These are phyloP conservation scores for Chrysina gloriosa DNA, from an alignment of 2,888 invertebrate species.

Conservation along the genomic window DNA sequence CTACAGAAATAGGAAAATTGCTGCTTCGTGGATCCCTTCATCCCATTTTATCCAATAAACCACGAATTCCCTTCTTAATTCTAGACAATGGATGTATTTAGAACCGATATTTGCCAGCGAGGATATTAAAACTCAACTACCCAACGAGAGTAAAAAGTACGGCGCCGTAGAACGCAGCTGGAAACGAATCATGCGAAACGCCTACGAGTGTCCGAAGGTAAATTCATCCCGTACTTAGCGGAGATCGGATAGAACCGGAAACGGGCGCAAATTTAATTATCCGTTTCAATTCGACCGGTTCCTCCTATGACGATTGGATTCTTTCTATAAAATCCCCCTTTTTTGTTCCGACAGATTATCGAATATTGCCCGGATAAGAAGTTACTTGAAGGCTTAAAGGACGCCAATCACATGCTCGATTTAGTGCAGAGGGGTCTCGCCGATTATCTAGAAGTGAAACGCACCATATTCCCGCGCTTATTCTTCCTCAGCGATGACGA, in stretches of 20 bases:
- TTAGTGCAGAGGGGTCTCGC: conserved; percentile 81
- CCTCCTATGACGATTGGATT: background rate
- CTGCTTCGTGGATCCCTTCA: no score
- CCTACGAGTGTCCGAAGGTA: conserved; percentile 76
- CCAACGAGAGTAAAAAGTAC: conserved; percentile 82
- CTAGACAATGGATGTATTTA: conserved; percentile 83
- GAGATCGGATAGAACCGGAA: no score
- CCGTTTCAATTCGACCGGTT: no score
- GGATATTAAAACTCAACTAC: conserved; percentile 82
- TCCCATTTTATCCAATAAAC: background rate
- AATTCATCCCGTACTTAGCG: background rate
- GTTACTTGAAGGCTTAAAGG: conserved; percentile 76
- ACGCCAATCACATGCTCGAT: conserved; percentile 77
- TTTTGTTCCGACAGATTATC: conserved; percentile 68
- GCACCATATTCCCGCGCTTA: conserved; percentile 79
- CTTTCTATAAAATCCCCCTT: background rate
- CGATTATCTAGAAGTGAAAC: conserved; percentile 82
- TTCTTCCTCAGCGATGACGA: conserved; percentile 89
- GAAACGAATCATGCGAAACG: conserved; percentile 80
- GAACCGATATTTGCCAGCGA: conserved; percentile 87
- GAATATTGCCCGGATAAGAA: conserved; percentile 73
- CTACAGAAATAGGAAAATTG: no score
- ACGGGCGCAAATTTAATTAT: no score
- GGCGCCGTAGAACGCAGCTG: conserved; percentile 83
- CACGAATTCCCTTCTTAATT: conserved; percentile 8